phyloP scores from a whole-genome alignment of 2,888 invertebrate species.

The Mesorhabditis spiculigera region DNA sequence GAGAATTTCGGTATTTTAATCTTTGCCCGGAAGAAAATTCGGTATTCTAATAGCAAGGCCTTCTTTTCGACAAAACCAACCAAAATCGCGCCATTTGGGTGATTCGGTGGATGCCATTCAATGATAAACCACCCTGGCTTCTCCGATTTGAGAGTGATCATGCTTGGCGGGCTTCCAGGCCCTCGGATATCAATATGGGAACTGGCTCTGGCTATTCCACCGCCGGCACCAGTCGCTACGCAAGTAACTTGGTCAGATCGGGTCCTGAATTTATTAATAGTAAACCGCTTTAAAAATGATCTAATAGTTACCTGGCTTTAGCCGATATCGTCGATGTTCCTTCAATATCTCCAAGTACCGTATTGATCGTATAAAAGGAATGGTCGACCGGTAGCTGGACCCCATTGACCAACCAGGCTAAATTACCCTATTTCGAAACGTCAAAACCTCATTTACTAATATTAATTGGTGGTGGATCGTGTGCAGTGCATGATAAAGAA shows the following conservation, averaged over 20 bases:
- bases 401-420: conserved; percentile 8
- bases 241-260: conserved; percentile 36
- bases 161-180: conserved; percentile 37
- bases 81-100: conserved; percentile 37
- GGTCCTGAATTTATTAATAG: conserved; percentile 18
- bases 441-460: not conserved
- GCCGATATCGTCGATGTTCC: conserved; percentile 26
- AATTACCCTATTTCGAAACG: not conserved
- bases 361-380: conserved; percentile 30
- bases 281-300: not conserved
- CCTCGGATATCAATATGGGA: conserved; percentile 23
- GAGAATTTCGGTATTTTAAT: no score
- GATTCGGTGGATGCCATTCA: conserved; percentile 36
- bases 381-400: conserved; percentile 27
- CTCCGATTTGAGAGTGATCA: conserved; percentile 30
- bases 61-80: conserved; percentile 13
- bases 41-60: no score
- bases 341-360: conserved; percentile 24
- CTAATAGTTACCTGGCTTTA: conserved; percentile 21
- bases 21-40: no score
- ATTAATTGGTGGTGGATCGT: conserved; percentile 4
- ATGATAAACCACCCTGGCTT: conserved; percentile 25
- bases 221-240: conserved; percentile 30
- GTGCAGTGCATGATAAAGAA: not conserved
- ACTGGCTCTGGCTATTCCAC: conserved; percentile 11